Percentiles rank a stretch among this genome's conserved stretches.
phyloP scores from a whole-genome alignment of 2,113 vertebrate genomes.

The Sorex fumeus region DNA sequence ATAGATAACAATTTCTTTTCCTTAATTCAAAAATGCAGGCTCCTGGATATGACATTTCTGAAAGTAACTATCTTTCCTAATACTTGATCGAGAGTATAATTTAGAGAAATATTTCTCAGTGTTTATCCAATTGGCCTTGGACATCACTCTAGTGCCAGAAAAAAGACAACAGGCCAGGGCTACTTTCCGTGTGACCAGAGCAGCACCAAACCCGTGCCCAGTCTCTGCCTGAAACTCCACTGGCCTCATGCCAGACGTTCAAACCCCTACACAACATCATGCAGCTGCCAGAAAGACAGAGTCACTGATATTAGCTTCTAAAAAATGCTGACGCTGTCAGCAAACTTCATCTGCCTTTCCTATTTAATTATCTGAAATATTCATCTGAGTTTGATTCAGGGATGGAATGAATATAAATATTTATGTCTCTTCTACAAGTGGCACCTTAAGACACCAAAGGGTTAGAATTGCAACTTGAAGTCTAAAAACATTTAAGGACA shows the following conservation, averaged over 20 bases:
- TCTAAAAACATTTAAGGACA: neutral
- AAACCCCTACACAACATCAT: neutral
- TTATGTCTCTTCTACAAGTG: neutral
- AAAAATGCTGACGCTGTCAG: neutral
- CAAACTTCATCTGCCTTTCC: neutral
- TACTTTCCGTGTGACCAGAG: slow-evolving; percentile 43
- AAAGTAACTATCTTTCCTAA: neutral
- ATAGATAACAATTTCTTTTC: neutral
- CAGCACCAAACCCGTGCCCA: slow-evolving; percentile 25
- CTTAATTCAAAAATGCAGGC: slow-evolving; percentile 29
- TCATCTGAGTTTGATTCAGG: neutral
- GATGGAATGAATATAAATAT: neutral
- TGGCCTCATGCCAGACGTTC: neutral
- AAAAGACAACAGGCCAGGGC: slow-evolving; percentile 20
- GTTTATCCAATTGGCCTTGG: slow-evolving; percentile 27
- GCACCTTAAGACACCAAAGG: neutral
- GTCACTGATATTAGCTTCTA: neutral
- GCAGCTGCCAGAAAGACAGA: neutral
- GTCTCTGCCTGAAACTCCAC: neutral
- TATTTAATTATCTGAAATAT: slow-evolving; percentile 10
- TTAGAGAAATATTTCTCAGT: neutral
- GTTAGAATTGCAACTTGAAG: neutral
- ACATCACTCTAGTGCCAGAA: neutral
- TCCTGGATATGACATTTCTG: neutral
- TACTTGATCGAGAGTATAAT: neutral